Percentiles rank a stretch among this genome's conserved stretches.
Evolutionary conservation across 2,113 vertebrate genomes (phyloP).

Genomic region (Willisornis vidua): DNA sequence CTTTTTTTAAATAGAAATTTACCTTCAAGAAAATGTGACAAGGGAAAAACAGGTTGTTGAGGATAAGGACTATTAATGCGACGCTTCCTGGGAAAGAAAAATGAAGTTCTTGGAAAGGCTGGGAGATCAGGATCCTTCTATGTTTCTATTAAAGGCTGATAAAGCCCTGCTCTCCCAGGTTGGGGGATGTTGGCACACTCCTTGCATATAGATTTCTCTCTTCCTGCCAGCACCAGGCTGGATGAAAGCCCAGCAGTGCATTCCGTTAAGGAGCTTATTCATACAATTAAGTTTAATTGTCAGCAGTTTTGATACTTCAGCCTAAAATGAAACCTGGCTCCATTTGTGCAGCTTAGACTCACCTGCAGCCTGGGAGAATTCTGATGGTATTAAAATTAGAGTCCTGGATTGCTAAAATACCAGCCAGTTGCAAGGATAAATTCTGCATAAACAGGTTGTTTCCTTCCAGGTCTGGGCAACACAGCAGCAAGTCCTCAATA

Average conservation of each 20-base stretch:
- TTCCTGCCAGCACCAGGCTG: not conserved
- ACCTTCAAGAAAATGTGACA: not conserved
- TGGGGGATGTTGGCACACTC: not conserved
- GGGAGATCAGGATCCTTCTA: not conserved
- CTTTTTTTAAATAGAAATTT: not conserved
- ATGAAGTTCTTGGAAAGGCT: conserved; percentile 14
- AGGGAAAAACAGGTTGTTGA: not conserved
- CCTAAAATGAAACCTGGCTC: conserved; percentile 8
- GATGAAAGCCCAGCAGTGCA: conserved; percentile 46
- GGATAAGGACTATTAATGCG: not conserved
- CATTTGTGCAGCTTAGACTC: not conserved
- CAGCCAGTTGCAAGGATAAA: not conserved
- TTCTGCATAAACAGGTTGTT: not conserved
- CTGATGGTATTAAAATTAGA: not conserved
- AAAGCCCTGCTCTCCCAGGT: not conserved
- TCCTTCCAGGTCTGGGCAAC: not conserved
- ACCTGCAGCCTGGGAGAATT: conserved; percentile 16
- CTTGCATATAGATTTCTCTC: conserved; percentile 32
- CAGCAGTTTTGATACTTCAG: conserved; percentile 46
- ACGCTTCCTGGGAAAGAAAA: not conserved
- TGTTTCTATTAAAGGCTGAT: conserved; percentile 18
- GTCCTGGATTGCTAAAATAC: not conserved
- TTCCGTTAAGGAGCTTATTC: conserved; percentile 59
- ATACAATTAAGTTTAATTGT: conserved; percentile 52
- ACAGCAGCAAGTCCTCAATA: not conserved